phyloP scores from a whole-genome alignment of 2,888 invertebrate genomes.

The Zele albiditarsus region DNA sequence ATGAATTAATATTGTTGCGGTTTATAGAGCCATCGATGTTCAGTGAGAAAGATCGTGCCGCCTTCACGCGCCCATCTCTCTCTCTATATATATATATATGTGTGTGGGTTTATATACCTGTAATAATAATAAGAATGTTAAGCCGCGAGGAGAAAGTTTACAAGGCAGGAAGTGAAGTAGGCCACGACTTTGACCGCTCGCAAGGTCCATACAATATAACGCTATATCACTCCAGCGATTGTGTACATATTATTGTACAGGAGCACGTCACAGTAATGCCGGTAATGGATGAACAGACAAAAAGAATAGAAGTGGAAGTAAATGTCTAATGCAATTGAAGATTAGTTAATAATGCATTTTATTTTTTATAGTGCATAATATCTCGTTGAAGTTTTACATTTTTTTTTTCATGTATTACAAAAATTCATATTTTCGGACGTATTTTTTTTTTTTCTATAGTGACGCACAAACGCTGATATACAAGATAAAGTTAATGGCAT shows the following conservation, averaged over 20 bases:
- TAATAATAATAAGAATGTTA: conserved; percentile 17
- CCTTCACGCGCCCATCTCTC: conserved; percentile 46
- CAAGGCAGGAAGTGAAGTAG: conserved; percentile 70
- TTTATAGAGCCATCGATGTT: conserved; percentile 43
- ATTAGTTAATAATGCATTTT: too few relatives aligned
- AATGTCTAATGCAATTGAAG: too few relatives aligned
- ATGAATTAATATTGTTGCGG: conserved; percentile 24
- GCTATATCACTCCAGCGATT: neutral
- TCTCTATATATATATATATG: neutral
- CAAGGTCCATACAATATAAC: conserved; percentile 68
- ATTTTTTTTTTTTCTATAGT: too few relatives aligned
- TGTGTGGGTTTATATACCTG: too few relatives aligned
- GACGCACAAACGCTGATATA: too few relatives aligned
- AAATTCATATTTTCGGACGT: too few relatives aligned
- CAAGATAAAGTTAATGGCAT: too few relatives aligned
- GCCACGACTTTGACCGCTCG: conserved; percentile 72
- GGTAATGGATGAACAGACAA: conserved; percentile 26
- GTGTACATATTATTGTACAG: conserved; percentile 6
- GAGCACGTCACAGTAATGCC: conserved; percentile 8
- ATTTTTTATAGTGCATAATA: too few relatives aligned
- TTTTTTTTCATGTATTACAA: too few relatives aligned
- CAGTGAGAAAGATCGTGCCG: conserved; percentile 53
- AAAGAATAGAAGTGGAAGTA: neutral
- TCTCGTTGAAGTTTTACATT: too few relatives aligned
- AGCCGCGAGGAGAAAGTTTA: conserved; percentile 69